Conservation (phyloP, 2,113 vertebrate species). For the Chauna torquata region DNA sequence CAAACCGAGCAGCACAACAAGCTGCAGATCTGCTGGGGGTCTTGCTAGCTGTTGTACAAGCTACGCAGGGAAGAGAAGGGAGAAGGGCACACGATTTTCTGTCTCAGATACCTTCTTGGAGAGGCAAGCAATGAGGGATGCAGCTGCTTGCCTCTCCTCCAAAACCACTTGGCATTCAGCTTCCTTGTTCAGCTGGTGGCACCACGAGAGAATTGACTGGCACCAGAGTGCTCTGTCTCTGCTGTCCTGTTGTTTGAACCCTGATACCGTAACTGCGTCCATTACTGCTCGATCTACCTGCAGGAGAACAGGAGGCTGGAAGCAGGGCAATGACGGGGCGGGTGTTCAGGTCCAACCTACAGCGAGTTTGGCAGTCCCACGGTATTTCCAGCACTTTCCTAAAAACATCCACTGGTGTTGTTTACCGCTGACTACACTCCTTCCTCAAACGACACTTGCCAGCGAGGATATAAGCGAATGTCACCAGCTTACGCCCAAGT, state of each 20-base stretch:
- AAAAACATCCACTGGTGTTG: neutral
- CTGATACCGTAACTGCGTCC: neutral
- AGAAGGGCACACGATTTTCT: neutral
- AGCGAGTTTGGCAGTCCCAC: neutral
- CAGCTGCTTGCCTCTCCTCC: neutral
- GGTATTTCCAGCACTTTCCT: neutral
- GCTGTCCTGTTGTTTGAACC: neutral
- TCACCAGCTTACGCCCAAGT: neutral
- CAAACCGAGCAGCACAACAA: neutral
- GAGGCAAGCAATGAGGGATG: neutral
- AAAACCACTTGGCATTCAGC: neutral
- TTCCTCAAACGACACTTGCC: neutral
- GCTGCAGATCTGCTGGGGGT: neutral
- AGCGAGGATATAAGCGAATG: neutral
- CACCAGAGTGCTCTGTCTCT: neutral
- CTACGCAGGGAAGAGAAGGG: neutral
- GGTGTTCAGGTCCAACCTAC: neutral
- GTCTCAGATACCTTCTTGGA: neutral
- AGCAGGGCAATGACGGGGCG: neutral
- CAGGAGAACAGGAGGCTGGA: neutral
- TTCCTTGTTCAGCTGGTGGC: neutral
- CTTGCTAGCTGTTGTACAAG: neutral
- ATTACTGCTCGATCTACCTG: neutral
- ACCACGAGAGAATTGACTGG: neutral
- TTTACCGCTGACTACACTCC: neutral